These are phyloP conservation scores for Dastarcus helophoroides DNA, from an alignment of 2,888 invertebrate genomes.

Conservation along the genomic window DNA sequence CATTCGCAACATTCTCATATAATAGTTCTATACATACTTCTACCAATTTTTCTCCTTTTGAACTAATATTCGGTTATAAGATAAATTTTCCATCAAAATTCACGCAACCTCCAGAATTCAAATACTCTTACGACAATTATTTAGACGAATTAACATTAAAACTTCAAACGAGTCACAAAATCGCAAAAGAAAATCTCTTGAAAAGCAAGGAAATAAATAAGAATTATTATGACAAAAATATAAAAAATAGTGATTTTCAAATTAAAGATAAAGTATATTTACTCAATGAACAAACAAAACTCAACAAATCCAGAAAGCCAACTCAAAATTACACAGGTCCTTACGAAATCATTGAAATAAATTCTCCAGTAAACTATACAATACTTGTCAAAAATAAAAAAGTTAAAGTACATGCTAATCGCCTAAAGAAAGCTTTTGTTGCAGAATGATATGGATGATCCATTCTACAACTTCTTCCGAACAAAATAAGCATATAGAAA, in stretches of 20 bases:
- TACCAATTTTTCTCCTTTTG: conserved; percentile 24
- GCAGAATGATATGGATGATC: conserved; percentile 1
- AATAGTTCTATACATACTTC: conserved; percentile 23
- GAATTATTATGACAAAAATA: conserved; percentile 1
- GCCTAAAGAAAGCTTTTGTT: conserved; percentile 2
- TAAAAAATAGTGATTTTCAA: conserved; percentile 7
- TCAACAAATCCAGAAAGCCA: conserved; percentile 10
- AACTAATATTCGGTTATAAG: conserved; percentile 25
- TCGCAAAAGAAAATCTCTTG: conserved; percentile 16
- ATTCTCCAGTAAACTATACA: conserved; percentile 11
- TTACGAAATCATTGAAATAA: conserved; percentile 12
- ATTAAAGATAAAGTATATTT: conserved; percentile 14
- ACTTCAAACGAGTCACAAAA: conserved; percentile 14
- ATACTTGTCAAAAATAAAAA: conserved; percentile 10
- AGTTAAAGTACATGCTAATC: conserved; percentile 3
- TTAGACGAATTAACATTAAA: conserved; percentile 18
- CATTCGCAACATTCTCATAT: conserved; percentile 25
- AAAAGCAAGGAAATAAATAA: conserved; percentile 7
- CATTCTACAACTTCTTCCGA: too few relatives aligned
- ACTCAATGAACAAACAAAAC: conserved; percentile 9
- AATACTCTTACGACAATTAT: conserved; percentile 21
- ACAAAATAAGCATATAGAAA: too few relatives aligned
- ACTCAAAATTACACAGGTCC: conserved; percentile 12
- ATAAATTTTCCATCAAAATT: conserved; percentile 19
- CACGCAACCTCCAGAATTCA: conserved; percentile 19